These are phyloP conservation scores for Atta cephalotes DNA, from an alignment of 1,140 invertebrate species.

Conservation along the genomic window DNA sequence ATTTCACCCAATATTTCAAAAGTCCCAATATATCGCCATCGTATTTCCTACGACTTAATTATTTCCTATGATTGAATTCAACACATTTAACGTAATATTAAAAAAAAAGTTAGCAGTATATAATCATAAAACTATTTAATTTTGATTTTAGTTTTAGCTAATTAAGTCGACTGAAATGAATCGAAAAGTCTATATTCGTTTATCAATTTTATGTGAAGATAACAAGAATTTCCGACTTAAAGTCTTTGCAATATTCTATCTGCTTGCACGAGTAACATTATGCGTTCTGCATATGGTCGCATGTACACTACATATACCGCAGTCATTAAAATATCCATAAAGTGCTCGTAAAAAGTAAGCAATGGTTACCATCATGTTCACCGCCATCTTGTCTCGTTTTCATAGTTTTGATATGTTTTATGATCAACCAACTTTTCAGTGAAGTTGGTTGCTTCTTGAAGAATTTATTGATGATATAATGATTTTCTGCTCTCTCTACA, in stretches of 20 bases:
- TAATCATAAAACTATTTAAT: constrained; percentile 8
- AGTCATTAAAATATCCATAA: constrained; percentile 59
- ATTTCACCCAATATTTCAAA: constrained; percentile 36
- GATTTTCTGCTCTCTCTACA: too few relatives aligned
- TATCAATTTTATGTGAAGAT: neutral
- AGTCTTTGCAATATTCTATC: constrained; percentile 1
- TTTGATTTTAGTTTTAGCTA: neutral
- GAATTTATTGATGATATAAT: constrained; percentile 11
- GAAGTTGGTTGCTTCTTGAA: neutral
- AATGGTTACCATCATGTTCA: constrained; percentile 45
- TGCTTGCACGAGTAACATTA: constrained; percentile 30
- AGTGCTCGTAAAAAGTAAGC: constrained; percentile 54
- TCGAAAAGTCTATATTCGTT: neutral
- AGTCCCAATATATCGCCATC: constrained; percentile 14
- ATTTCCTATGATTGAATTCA: constrained; percentile 48
- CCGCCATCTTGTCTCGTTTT: constrained; percentile 56
- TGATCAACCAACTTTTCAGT: constrained; percentile 17
- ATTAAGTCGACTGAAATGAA: neutral
- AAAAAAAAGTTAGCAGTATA: neutral
- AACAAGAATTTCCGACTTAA: constrained; percentile 13
- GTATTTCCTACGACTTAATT: constrained; percentile 48
- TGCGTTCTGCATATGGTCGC: constrained; percentile 22
- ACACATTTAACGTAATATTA: constrained; percentile 36
- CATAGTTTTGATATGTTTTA: constrained; percentile 53
- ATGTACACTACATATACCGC: constrained; percentile 1